Evolutionary conservation across 1,140 invertebrate genomes (phyloP).

Genomic region (Ladona fulva): DNA sequence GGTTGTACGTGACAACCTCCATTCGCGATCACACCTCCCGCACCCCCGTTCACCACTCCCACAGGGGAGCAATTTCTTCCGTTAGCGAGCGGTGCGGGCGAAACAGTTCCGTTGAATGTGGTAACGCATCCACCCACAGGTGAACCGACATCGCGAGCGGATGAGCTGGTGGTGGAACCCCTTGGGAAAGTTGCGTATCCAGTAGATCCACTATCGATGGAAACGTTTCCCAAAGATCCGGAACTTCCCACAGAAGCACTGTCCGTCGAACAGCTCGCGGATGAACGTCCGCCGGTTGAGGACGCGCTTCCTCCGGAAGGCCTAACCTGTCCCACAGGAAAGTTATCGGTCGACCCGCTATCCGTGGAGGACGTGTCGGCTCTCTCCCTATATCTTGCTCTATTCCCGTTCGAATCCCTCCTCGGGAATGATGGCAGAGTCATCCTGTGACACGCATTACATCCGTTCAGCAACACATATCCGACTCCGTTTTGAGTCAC

Average conservation of each 20-base stretch:
- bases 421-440: not conserved
- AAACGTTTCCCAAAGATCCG: not conserved
- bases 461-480: not conserved
- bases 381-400: not conserved
- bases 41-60: not conserved
- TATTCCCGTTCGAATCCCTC: not conserved
- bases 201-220: not conserved
- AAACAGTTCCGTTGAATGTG: not conserved
- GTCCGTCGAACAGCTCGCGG: not conserved
- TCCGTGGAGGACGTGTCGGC: not conserved
- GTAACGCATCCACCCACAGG: not conserved
- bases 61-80: not conserved
- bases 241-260: not conserved
- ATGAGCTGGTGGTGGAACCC: not conserved
- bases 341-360: not conserved
- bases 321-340: not conserved
- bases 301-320: not conserved
- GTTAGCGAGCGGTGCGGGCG: not conserved
- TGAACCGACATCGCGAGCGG: not conserved
- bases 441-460: not conserved
- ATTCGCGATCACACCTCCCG: too few species aligned
- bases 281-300: not conserved
- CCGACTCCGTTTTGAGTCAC: not conserved
- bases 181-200: not conserved
- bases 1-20: not conserved